Conservation (phyloP, 2,888 invertebrate species). For the Epinotia brunnichana region DNA sequence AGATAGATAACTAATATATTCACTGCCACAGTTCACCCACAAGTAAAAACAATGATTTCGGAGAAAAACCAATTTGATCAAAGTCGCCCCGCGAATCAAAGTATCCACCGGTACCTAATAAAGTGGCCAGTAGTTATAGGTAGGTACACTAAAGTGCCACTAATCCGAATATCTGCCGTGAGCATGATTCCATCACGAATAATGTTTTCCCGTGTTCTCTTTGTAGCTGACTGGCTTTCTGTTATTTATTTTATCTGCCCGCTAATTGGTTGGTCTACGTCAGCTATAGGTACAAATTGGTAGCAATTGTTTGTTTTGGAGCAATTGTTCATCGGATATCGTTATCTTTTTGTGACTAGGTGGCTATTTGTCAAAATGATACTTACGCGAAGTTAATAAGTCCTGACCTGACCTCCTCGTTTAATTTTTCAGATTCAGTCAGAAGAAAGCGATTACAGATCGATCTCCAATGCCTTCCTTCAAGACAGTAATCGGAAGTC, state of each 20-base stretch:
- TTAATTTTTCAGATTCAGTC: constrained; percentile 62
- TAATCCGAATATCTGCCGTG: not conserved
- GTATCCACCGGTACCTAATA: too few relatives aligned
- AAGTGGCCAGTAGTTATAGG: too few relatives aligned
- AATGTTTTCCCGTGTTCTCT: not conserved
- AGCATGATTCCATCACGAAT: not conserved
- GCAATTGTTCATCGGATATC: not conserved
- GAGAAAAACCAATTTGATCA: too few relatives aligned
- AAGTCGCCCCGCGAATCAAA: too few relatives aligned
- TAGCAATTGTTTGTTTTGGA: constrained; percentile 27
- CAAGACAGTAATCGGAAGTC: constrained; percentile 74
- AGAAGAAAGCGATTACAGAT: constrained; percentile 74
- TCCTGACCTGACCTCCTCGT: not conserved
- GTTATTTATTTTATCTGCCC: constrained; percentile 18
- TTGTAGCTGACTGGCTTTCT: not conserved
- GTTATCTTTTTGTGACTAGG: not conserved
- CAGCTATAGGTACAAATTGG: constrained; percentile 2
- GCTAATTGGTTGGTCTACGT: constrained; percentile 26
- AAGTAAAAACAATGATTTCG: too few relatives aligned
- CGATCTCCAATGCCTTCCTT: constrained; percentile 76
- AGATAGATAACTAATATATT: too few relatives aligned
- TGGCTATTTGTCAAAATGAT: not conserved
- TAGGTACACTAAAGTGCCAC: too few relatives aligned
- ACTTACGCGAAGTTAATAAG: not conserved
- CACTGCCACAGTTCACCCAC: too few relatives aligned